Evolutionary conservation across 2,113 vertebrate genomes (phyloP).

Genomic region (Xiphias gladius): DNA sequence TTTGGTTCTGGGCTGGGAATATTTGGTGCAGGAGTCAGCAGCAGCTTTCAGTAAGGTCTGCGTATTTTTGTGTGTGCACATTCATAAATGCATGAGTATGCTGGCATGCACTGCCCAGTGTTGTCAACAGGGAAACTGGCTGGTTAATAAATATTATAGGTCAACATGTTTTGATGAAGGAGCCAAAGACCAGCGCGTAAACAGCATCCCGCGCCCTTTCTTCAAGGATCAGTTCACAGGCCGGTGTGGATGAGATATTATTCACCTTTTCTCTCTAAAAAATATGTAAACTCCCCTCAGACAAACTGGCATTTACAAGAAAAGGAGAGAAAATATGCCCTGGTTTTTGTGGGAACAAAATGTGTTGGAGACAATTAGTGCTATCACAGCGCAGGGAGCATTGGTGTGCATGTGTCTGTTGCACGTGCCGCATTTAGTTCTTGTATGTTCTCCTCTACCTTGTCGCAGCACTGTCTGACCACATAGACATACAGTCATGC

Average conservation of each 20-base stretch:
- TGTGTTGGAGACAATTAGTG: constrained; percentile 63
- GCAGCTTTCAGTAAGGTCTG: constrained; percentile 15
- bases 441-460: not conserved
- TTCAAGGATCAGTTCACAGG: constrained; percentile 60
- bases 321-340: constrained; percentile 58
- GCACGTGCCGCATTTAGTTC: constrained; percentile 16
- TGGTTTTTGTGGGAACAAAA: constrained; percentile 68
- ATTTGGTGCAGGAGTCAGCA: constrained; percentile 42
- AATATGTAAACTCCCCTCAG: constrained; percentile 66
- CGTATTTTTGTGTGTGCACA: constrained; percentile 40
- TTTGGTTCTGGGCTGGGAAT: constrained; percentile 27
- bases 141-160: constrained; percentile 80
- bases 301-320: constrained; percentile 74
- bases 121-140: constrained; percentile 61
- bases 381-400: constrained; percentile 53
- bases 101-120: constrained; percentile 33
- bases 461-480: constrained; percentile 34
- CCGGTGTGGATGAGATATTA: constrained; percentile 61
- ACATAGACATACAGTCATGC: constrained; percentile 12
- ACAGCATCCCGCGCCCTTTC: constrained; percentile 51
- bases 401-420: constrained; percentile 33
- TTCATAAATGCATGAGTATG: constrained; percentile 73
- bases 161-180: constrained; percentile 77
- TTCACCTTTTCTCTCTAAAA: constrained; percentile 59
- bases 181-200: constrained; percentile 57